Evolutionary conservation across 2,797 vertebrate genomes (phyloP), one percentile per base, ranked within the genome.

Genomic region (Cuculus canorus): DNA sequence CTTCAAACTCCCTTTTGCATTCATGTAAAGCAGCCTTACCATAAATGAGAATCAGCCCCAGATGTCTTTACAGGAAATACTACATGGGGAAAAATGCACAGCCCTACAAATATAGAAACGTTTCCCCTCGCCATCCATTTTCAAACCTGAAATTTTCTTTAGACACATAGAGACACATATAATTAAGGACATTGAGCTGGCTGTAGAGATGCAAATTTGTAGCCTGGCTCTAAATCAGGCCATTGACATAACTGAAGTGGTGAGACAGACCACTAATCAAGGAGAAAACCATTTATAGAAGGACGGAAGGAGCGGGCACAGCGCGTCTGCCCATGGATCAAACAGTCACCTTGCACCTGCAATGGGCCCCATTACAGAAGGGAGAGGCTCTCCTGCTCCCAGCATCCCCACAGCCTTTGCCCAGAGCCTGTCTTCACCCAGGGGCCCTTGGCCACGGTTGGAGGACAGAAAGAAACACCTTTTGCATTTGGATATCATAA

Each of bases 131-230:
- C 70, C 65, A 71, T 85, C 88, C 87, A 76, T 83, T 96, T 90
- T 47, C 93, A 96, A 97, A 93, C 96, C 94, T 81, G 95, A 96
- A 80, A 96, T 97, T 96, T 97, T 95, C 95, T 53, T 82, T 45
- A 80, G 68, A 77, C 45, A 17, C 86, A 92, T 73, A 91, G 92
- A 90, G 93, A 85, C 54, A 93, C 73, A 80, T 97, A 63, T 95
- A 95, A 96, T 96, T 94, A 96, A 85, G 81, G 78, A 92, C 30
- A 73, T 23, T 30, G 48, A 76, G 60, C 68, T 85, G 68, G 68
- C 81, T 90, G 39, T 52, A 85, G 75, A 33, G 54, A 82, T 88
- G 66, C 86, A 96, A 92, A 95, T 92, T 92, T 71, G 72, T 48
- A 94, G 86, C 32, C 33, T 37, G 86, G 83, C 48, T 92, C 88